Evolutionary conservation across 2,113 vertebrate species (phyloP), one percentile per base, ranked within the genome.

Genomic region (Phylloscopus trochiloides): DNA sequence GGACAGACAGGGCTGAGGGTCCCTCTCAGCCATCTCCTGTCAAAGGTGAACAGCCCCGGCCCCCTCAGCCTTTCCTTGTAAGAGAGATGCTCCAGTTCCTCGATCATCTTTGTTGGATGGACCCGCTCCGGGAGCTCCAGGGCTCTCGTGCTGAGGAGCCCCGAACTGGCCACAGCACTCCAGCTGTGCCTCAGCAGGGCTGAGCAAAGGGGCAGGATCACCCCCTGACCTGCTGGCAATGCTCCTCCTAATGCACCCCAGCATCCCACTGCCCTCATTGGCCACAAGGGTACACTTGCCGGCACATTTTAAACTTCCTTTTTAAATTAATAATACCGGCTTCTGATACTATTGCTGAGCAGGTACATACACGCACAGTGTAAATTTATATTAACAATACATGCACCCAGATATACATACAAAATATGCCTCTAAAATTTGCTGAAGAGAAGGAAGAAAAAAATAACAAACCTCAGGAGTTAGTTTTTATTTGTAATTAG

Each of bases 341-440:
- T 72, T 40, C 25, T 10, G 3, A 5, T 28, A 3, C 11, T n/a
- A 0, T 26, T 5, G 28, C n/a, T 51, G 22, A 31, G n/a, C 36
- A 29, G 15, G 18, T 14, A 12, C 4, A 13, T 5, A 5, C 1
- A 12, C 2, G 12, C 5, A 10, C 4, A 11, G 12, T 4, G n/a
- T 20, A 32, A 22, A 6, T 5, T 17, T 22, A 4, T 4, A 19
- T 17, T 47, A 48, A 2, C 3, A 9, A 1, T 22, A 9, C 6
- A 3, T 22, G n/a, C 3, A 14, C 5, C 1, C 8, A 12, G 1
- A 17, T 17, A 6, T 1, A 5, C 7, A 3, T 18, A 14, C 3
- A 18, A 21, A 32, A n/a, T 13, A 6, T 3, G 29, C 7, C 47
- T 63, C 24, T 38, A 14, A 45, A 74, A 36, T 12, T 29, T 47